Conservation (phyloP, 2,113 vertebrate genomes). For the Rhadina sibilatrix region DNA sequence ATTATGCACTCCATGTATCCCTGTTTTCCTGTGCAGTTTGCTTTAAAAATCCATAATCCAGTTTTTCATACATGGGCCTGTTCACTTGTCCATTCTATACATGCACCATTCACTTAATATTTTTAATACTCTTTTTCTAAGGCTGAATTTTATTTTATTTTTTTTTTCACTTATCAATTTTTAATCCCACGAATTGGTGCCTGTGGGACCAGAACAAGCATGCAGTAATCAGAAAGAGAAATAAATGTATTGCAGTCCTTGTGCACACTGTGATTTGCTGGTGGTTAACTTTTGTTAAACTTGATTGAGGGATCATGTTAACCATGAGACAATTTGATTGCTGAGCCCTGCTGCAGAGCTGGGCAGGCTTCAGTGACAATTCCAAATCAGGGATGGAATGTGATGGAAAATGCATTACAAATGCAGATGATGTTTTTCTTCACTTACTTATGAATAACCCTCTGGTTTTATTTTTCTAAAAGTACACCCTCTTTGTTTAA, state of each 20-base stretch:
- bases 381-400: not conserved
- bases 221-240: not conserved
- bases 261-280: not conserved
- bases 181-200: not conserved
- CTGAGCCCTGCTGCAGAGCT: not conserved
- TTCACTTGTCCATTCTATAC: not conserved
- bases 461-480: not conserved
- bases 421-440: not conserved
- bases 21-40: not conserved
- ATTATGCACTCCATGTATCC: too few relatives aligned
- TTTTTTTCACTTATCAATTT: not conserved
- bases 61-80: not conserved
- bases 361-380: not conserved
- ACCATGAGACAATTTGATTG: not conserved
- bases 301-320: not conserved
- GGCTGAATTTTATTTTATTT: not conserved
- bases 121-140: not conserved
- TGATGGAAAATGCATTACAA: not conserved
- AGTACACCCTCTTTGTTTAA: not conserved
- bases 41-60: not conserved
- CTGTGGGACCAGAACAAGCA: not conserved
- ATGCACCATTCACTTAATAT: not conserved
- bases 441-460: not conserved
- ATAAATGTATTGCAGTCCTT: not conserved
- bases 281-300: not conserved